Evolutionary conservation across 2,113 vertebrate genomes (phyloP), one percentile per base, ranked within the genome.

Genomic region (Hassar affinis): DNA sequence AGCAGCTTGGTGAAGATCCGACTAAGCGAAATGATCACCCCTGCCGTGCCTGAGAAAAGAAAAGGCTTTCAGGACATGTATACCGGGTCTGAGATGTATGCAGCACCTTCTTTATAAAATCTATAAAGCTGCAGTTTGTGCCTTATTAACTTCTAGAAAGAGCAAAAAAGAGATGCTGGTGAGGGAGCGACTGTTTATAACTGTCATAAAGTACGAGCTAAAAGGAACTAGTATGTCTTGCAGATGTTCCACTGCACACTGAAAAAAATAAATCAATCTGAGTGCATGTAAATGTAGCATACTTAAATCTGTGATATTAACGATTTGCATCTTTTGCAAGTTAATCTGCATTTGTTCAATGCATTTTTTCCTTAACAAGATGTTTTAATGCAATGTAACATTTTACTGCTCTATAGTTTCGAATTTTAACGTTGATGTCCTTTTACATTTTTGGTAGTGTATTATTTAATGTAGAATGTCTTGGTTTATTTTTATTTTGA

Each of bases 1-100:
- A 99, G 93, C 85, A 99, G 94, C 93, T 98, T 99, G 89, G 98
- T 99, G 93, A 99, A 97, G 93, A 99, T 98, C 51, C 98, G 96
- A 74, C 97, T 98, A 75, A 99, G 94, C 0, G 98, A 99, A 90
- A 98, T 97, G 91, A 99, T 97, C 81, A 99, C 98, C 0, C 98
- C 98, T 0, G 98, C 98, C 0, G 97, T 99, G 87, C 97, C 98
- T 99, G 89, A 78, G 9, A 52, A 76, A 69, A 22, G 49, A 57
- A 69, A 49, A 49, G 0, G 8, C 25, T 10, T 45, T 78, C 22
- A 47, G 8, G 25, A 30, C 11, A 49, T 45, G 35, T 14, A 20
- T 54, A 56, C 74, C 6, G 74, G 17, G 2, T 77, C 74, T 35
- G 49, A 33, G 7, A 74, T 8, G n/a, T 35, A 20, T 35, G 11